phyloP scores from a whole-genome alignment of 1,140 invertebrate genomes.

The Caenorhabditis brenneri region DNA sequence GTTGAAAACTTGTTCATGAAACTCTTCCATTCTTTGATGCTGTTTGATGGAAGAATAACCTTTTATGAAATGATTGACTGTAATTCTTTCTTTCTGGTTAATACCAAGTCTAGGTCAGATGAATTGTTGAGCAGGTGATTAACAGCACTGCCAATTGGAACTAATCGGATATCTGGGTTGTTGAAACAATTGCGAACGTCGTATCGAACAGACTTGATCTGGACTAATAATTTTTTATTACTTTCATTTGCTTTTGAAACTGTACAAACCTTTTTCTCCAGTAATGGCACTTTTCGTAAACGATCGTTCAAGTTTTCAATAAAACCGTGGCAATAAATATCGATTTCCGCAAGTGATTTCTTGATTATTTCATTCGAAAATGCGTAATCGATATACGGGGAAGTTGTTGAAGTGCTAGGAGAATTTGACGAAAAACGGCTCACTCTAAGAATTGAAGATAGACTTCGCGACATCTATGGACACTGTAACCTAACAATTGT shows the following conservation, averaged over 20 bases:
- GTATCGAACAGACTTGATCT: not conserved
- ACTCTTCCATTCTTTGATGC: not conserved
- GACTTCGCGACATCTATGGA: not conserved
- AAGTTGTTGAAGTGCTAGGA: not conserved
- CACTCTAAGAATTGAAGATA: not conserved
- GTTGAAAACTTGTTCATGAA: not conserved
- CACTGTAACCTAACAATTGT: not conserved
- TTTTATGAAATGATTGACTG: not conserved
- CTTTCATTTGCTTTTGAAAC: too few relatives aligned
- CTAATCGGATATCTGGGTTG: not conserved
- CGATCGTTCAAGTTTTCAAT: not conserved
- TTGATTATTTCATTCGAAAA: not conserved
- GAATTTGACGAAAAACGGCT: not conserved
- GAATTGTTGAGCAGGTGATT: not conserved
- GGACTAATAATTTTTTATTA: too few relatives aligned
- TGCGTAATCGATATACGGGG: not conserved
- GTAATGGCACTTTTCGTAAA: not conserved
- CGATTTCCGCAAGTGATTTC: not conserved
- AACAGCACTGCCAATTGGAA: not conserved
- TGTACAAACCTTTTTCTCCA: not conserved
- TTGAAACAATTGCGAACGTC: not conserved
- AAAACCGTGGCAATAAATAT: not conserved
- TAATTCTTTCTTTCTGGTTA: not conserved
- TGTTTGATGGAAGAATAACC: not conserved
- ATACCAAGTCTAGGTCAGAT: constrained; percentile 11